These are phyloP conservation scores for Caenorhabditis briggsae DNA, from an alignment of 1,140 invertebrate species.

Conservation along the genomic window DNA sequence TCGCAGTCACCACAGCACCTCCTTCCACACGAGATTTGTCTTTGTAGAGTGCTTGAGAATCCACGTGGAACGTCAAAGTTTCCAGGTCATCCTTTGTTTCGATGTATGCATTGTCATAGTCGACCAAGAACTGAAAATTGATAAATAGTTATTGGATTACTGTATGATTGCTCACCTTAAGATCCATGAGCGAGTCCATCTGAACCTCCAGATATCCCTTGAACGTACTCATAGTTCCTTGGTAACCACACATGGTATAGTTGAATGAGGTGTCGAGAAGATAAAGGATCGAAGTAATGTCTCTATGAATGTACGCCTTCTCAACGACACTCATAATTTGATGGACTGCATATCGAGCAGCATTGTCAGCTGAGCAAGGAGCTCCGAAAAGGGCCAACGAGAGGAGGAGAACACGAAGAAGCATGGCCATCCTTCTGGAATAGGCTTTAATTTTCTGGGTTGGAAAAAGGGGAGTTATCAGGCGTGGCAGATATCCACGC, in stretches of 20 bases:
- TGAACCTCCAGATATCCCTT: constrained; percentile 43
- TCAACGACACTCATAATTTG: constrained; percentile 38
- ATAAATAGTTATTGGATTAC: too few relatives aligned
- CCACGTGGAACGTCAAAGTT: constrained; percentile 28
- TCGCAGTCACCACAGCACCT: constrained; percentile 29
- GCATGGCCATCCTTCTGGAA: not conserved
- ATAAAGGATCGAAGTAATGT: constrained; percentile 1
- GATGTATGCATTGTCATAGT: constrained; percentile 15
- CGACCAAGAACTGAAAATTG: constrained; percentile 21
- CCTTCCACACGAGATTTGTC: constrained; percentile 29
- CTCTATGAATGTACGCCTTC: not conserved
- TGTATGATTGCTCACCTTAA: not conserved
- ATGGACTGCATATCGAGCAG: constrained; percentile 1
- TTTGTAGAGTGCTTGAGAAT: not conserved
- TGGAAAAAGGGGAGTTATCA: not conserved
- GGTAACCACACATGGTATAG: constrained; percentile 33
- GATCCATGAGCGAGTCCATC: constrained; percentile 15
- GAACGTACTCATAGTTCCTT: constrained; percentile 4
- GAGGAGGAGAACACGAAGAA: not conserved
- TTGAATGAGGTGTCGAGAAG: constrained; percentile 30
- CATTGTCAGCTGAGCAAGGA: not conserved
- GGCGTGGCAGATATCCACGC: not conserved
- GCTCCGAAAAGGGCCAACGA: constrained; percentile 39
- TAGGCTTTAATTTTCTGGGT: not conserved
- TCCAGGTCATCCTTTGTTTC: not conserved